Conservation (phyloP, 2,888 invertebrate species). For the Polia nebulosa region DNA sequence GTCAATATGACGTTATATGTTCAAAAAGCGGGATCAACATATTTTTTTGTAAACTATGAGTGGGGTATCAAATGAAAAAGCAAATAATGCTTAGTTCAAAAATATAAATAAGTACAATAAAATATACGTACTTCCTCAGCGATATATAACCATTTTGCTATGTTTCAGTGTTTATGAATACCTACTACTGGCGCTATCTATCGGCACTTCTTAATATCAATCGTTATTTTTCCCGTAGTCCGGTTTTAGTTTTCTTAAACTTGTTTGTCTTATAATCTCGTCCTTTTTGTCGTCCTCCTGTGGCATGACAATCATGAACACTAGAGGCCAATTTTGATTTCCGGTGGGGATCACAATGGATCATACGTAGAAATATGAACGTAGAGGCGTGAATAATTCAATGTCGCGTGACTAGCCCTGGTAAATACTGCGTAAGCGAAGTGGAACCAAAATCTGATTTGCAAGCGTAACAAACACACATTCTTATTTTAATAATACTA, state of each 20-base stretch:
- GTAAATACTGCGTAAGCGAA: neutral
- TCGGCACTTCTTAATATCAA: neutral
- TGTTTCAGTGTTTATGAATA: neutral
- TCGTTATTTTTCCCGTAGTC: neutral
- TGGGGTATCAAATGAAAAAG: too few relatives aligned
- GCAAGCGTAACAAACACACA: too few relatives aligned
- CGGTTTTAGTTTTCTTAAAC: neutral
- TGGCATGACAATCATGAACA: slow-evolving; percentile 30
- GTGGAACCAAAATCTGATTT: neutral
- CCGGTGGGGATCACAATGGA: slow-evolving; percentile 26
- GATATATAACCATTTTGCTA: too few relatives aligned
- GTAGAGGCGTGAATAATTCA: neutral
- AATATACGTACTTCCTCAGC: too few relatives aligned
- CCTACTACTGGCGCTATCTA: neutral
- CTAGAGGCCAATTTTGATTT: slow-evolving; percentile 41
- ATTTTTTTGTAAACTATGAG: neutral
- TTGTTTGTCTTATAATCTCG: slow-evolving; percentile 22
- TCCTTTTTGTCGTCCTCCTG: slow-evolving; percentile 26
- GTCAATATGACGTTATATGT: too few relatives aligned
- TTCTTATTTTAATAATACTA: too few relatives aligned
- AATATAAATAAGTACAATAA: too few relatives aligned
- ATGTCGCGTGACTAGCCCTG: neutral
- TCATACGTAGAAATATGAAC: slow-evolving; percentile 2
- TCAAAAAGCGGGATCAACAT: neutral
- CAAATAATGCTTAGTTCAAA: too few relatives aligned